Evolutionary conservation across 2,888 invertebrate genomes (phyloP).

Genomic region (Diarsia rubi): DNA sequence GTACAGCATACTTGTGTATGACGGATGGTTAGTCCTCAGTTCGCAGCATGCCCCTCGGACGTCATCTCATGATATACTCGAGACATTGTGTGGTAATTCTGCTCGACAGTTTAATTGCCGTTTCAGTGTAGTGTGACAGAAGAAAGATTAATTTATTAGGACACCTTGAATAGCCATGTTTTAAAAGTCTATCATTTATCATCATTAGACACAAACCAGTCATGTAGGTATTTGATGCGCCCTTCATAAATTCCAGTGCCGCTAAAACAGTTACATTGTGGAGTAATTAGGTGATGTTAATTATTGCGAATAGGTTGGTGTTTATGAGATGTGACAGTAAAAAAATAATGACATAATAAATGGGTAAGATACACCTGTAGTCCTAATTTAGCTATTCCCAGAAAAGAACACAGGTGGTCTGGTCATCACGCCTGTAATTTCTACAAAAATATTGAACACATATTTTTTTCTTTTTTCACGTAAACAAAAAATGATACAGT

Average conservation of each 20-base stretch:
- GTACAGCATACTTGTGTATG: constrained; percentile 77
- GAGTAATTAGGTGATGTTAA: constrained; percentile 39
- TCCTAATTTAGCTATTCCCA: neutral
- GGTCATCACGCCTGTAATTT: neutral
- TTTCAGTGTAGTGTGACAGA: constrained; percentile 85
- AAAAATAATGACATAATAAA: constrained; percentile 27
- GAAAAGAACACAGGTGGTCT: neutral
- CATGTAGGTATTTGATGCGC: constrained; percentile 70
- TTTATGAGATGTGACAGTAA: constrained; percentile 15
- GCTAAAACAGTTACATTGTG: constrained; percentile 30
- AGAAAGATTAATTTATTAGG: constrained; percentile 87
- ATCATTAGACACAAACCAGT: constrained; percentile 83
- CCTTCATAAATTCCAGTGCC: constrained; percentile 53
- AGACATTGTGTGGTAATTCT: constrained; percentile 90
- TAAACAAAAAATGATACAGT: too few relatives aligned
- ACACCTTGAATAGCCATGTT: constrained; percentile 85
- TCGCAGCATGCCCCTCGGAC: constrained; percentile 76
- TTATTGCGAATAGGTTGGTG: constrained; percentile 31
- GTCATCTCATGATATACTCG: constrained; percentile 88
- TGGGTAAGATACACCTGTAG: constrained; percentile 7
- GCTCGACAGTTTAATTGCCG: constrained; percentile 87
- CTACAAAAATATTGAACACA: too few relatives aligned
- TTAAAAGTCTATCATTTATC: constrained; percentile 85
- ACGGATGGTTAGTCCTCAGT: constrained; percentile 77
- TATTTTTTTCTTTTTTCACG: too few relatives aligned